Base-by-base conservation (phyloP, 1,140 invertebrate species). In the Capitella teleta region DNA sequence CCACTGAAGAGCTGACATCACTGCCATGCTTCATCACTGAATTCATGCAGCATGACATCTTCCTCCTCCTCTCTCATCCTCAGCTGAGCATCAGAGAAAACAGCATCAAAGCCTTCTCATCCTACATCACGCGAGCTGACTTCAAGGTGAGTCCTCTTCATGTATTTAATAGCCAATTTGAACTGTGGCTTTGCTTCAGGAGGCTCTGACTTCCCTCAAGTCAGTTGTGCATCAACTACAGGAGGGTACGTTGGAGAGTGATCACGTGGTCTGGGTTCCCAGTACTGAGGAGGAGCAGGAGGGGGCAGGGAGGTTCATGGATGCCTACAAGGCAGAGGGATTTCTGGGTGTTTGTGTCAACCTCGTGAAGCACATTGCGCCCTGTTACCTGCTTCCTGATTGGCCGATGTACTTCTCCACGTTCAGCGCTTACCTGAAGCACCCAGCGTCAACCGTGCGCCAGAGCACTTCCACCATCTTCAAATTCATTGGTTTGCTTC, bases 381-480 rank as follows among this genome's bases (percentile, higher is more conserved):
- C 61, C 23, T 38, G 32, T 10, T 44, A 49, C 18, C 50, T 65
- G 16, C 30, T 67, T n/a, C 56, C 61, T 23, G 32, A 53, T 14
- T 65, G 64, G 61, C 49, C 54, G 21, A 41, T 52, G 2, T 65
- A 65, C 45, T 51, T 60, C 21, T 55, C 56, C 10, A 57, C 59
- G 23, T 65, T 67, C 40, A 50, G 58, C 1, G 28, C 56, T 5
- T 63, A 62, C 47, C 53, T 67, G 3, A 61, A 57, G 28, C 64
- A 67, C 40, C 63, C 61, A 26, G 64, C 64, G 8, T 67, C 63
- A 10, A 64, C 62, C 26, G 64, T 65, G 0, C 42, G 64, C 42
- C 63, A 65, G 53, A 58, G 58, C 24, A 55, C 62, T 18, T 64
- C 61, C 41, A 60, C 34, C 32, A 54, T 67, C 19, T 64, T 65